Evolutionary conservation across 2,888 invertebrate species (phyloP), one percentile per base, ranked within the genome.

Genomic region (Arge pagana): DNA sequence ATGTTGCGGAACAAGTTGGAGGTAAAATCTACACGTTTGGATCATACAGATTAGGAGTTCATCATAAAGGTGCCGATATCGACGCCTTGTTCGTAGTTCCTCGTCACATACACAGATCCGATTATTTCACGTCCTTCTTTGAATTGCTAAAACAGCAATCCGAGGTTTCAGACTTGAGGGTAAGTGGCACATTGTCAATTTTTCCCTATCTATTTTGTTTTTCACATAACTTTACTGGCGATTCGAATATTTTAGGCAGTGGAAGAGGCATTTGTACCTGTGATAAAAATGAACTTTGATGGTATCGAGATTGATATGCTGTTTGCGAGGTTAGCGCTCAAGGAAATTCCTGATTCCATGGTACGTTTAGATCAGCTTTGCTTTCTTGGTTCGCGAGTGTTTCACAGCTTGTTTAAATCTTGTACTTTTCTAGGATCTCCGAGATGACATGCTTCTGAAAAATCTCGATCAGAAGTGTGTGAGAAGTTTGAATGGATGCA

Each of bases 1-100:
- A 86, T 62, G 87, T 93, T 1, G 93, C 94, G 1, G 93, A 94
- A 50, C 87, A 87, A 61, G 90, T 97, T 52, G 97, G 98, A 16
- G 99, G 99, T 3, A 97, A 97, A 80, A 95, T 99, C 55, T 99
- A 95, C 73, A 99, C 98, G n/a, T 99, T 99, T 78, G 99, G 99
- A 37, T 98, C 98, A 50, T 99, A 98, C 75, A 82, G 93, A 61
- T 83, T 92, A 63, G 92, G 99, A 65, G 98, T 98, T 5, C 97
- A 97, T 75, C 95, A 95, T 66, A 89, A 92, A 79, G 98, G 98
- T 26, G 98, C 98, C 56, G 99, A 99, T 82, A 99, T 99, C 67
- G 99, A 99, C 81, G 97, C 98, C 0, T 78, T 99, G 19, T 97
- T 97, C 79, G 97, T 99, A 16, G 97, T 94, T 19, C 99, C 99